These are phyloP conservation scores for Onthophagus taurus DNA, from an alignment of 1,140 invertebrate species.

Conservation along the genomic window DNA sequence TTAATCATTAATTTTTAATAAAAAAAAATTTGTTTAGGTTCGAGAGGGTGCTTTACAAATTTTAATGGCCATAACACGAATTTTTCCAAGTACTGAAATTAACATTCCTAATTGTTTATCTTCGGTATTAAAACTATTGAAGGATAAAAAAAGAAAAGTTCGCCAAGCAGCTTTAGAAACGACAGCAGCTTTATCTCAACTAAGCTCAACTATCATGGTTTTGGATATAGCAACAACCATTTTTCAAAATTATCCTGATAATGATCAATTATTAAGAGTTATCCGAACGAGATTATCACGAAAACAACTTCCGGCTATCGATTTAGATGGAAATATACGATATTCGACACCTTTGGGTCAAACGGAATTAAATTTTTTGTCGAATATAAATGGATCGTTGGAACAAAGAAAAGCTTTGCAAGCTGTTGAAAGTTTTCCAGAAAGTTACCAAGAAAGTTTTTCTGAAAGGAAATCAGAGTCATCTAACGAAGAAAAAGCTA, in stretches of 20 bases:
- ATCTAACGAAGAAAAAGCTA: slow-evolving; percentile 16
- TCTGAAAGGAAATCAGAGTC: slow-evolving; percentile 2
- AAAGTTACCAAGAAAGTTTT: slow-evolving; percentile 2
- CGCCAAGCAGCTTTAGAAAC: slow-evolving; percentile 73
- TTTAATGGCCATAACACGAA: slow-evolving; percentile 63
- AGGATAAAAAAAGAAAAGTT: slow-evolving; percentile 61
- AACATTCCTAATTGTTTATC: slow-evolving; percentile 53
- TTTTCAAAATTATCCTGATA: slow-evolving; percentile 37
- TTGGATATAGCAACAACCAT: slow-evolving; percentile 41
- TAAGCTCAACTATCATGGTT: slow-evolving; percentile 47
- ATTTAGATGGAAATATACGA: slow-evolving; percentile 30
- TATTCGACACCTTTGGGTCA: slow-evolving; percentile 31
- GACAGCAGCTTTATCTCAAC: slow-evolving; percentile 65
- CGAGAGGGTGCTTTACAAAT: slow-evolving; percentile 70
- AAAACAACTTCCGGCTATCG: slow-evolving; percentile 32
- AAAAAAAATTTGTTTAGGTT: slow-evolving; percentile 39
- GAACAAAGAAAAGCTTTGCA: slow-evolving; percentile 2
- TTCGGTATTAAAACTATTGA: slow-evolving; percentile 47
- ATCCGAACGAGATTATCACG: slow-evolving; percentile 38
- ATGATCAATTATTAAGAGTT: slow-evolving; percentile 40
- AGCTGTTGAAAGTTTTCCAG: not conserved
- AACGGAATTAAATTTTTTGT: too few relatives aligned
- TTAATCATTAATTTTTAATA: not conserved
- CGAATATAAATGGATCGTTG: not conserved
- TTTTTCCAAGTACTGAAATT: slow-evolving; percentile 73